A percentile compares a stretch with the other conserved stretches of the same genome.
These are phyloP conservation scores for Sebastes itinus DNA, from an alignment of 2,797 vertebrate species.

Conservation along the genomic window DNA sequence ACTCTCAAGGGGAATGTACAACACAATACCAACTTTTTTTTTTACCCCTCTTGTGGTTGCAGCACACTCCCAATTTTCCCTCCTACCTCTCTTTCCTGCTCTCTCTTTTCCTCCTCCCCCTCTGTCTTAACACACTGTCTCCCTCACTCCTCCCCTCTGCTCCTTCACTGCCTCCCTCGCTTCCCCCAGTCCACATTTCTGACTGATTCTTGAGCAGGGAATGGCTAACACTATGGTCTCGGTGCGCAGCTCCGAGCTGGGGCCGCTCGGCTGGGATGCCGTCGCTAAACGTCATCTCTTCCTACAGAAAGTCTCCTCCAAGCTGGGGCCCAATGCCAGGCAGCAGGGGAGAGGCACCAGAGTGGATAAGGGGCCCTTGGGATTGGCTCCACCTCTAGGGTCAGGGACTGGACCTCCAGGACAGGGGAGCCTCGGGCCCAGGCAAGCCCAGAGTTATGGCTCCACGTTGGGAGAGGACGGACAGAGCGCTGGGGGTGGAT, in stretches of 20 bases:
- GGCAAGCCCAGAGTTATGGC: constrained; percentile 34
- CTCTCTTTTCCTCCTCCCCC: constrained; percentile 40
- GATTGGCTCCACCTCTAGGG: constrained; percentile 22
- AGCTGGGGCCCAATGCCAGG: constrained; percentile 61
- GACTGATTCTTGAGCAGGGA: constrained; percentile 31
- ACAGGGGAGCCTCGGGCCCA: constrained; percentile 36
- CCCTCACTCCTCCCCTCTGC: constrained; percentile 59
- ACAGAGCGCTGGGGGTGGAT: constrained; percentile 32
- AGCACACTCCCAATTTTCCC: constrained; percentile 56
- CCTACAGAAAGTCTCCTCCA: constrained; percentile 79
- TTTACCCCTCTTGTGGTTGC: constrained; percentile 33
- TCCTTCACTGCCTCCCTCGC: constrained; percentile 42
- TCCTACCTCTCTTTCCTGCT: constrained; percentile 41
- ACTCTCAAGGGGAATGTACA: constrained; percentile 62
- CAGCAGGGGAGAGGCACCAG: constrained; percentile 38
- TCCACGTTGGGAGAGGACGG: constrained; percentile 35
- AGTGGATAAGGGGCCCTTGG: constrained; percentile 30
- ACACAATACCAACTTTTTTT: constrained; percentile 67
- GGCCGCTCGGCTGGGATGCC: constrained; percentile 70
- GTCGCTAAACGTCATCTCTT: constrained; percentile 76
- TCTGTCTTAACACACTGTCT: constrained; percentile 29
- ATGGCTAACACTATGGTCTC: constrained; percentile 81
- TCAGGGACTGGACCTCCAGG: constrained; percentile 43
- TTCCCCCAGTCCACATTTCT: constrained; percentile 48
- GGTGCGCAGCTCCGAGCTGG: constrained; percentile 69